Percentiles rank a stretch among this genome's conserved stretches.
phyloP scores from a whole-genome alignment of 2,888 invertebrate genomes.

The Cryptophagus acutangulus region DNA sequence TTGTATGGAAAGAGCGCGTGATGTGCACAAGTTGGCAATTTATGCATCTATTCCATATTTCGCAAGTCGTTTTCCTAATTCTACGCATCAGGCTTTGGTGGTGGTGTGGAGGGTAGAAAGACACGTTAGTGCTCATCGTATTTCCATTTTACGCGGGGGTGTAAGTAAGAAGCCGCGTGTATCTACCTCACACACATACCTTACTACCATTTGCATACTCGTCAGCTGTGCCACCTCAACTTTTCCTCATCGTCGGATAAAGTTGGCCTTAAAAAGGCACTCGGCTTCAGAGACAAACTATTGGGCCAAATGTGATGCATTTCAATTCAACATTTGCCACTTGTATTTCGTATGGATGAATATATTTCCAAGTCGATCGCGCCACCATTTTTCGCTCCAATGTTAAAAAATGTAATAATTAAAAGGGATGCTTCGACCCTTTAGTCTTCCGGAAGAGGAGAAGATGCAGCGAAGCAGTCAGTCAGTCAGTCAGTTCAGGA shows the following conservation, averaged over 20 bases:
- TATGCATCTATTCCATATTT: slow-evolving; percentile 51
- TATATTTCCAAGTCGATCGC: slow-evolving; percentile 41
- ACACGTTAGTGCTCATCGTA: slow-evolving; percentile 39
- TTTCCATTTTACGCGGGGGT: slow-evolving; percentile 29
- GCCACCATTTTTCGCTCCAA: too few relatives aligned
- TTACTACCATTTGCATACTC: slow-evolving; percentile 50
- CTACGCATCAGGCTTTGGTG: slow-evolving; percentile 50
- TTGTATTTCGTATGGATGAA: slow-evolving; percentile 40
- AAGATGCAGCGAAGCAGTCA: background rate
- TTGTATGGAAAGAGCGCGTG: too few relatives aligned
- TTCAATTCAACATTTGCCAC: slow-evolving; percentile 38
- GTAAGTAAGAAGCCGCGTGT: slow-evolving; percentile 17
- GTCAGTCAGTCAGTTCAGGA: slow-evolving; percentile 5
- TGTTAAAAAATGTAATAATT: too few relatives aligned
- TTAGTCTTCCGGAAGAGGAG: too few relatives aligned
- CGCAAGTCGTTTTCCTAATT: slow-evolving; percentile 51
- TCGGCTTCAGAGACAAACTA: slow-evolving; percentile 47
- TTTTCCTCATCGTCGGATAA: slow-evolving; percentile 45
- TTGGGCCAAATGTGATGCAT: slow-evolving; percentile 48
- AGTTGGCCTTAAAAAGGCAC: slow-evolving; percentile 47
- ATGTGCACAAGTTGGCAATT: too few relatives aligned
- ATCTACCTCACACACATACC: slow-evolving; percentile 31
- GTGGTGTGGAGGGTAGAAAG: too few relatives aligned
- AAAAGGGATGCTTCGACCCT: too few relatives aligned
- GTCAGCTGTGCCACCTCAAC: slow-evolving; percentile 52